phyloP scores from a whole-genome alignment of 2,797 vertebrate genomes.

The Falco naumanni region DNA sequence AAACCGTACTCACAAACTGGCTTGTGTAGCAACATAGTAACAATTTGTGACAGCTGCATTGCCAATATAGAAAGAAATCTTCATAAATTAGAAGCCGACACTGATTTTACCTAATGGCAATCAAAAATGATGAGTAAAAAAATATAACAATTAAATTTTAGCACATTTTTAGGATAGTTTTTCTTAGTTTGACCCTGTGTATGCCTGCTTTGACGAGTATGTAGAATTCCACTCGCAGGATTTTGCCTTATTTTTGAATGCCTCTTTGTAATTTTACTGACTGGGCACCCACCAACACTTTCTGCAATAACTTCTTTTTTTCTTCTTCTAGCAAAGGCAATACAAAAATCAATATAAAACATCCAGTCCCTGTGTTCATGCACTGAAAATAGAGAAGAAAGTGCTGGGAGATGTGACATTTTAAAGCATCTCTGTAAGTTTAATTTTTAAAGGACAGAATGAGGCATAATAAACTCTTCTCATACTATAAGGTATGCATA shows the following conservation, averaged over 20 bases:
- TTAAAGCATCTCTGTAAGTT: slow-evolving; percentile 5
- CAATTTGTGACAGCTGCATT: neutral
- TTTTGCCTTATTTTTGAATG: neutral
- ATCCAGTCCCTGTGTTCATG: neutral
- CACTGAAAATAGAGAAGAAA: neutral
- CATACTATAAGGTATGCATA: neutral
- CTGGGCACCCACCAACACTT: neutral
- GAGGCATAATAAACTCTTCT: neutral
- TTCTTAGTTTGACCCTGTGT: neutral
- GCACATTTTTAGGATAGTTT: neutral
- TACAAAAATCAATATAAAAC: neutral
- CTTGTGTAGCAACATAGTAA: slow-evolving; percentile 10
- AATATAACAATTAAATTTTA: neutral
- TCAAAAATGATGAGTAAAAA: neutral
- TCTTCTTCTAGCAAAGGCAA: neutral
- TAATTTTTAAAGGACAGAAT: slow-evolving; percentile 27
- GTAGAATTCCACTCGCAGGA: neutral
- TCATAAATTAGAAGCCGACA: neutral
- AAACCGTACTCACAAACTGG: slow-evolving; percentile 9
- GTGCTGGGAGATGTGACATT: neutral
- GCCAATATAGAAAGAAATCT: neutral
- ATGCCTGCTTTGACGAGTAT: neutral
- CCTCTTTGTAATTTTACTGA: neutral
- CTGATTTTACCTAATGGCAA: neutral
- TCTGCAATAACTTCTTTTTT: neutral